Evolutionary conservation across 2,797 vertebrate genomes (phyloP).

Genomic region (Sylvilagus floridanus): DNA sequence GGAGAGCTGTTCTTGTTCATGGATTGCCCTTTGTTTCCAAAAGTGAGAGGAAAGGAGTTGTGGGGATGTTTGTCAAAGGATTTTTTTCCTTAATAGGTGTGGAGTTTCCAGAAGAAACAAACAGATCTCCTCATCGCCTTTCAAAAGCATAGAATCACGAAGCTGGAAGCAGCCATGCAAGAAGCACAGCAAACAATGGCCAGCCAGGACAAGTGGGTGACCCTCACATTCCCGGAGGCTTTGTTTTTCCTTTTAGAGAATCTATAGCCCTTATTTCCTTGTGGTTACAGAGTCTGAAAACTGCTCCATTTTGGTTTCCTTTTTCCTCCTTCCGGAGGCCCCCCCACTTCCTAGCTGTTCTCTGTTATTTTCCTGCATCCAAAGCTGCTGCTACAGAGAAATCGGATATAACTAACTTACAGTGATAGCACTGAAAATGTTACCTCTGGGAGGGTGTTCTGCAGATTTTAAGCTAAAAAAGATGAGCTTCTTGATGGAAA

Average conservation of each 20-base stretch:
- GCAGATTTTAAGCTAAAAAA: conserved; percentile 58
- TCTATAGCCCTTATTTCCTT: conserved; percentile 1
- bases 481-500: conserved; percentile 43
- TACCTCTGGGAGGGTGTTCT: conserved; percentile 35
- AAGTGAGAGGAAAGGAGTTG: conserved; percentile 24
- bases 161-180: conserved; percentile 89
- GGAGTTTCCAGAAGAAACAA: conserved; percentile 91
- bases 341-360: conserved; percentile 36
- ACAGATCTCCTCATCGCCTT: conserved; percentile 89
- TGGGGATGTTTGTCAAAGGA: conserved; percentile 17
- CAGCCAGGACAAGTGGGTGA: conserved; percentile 84
- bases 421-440: conserved; percentile 38
- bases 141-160: conserved; percentile 89
- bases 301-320: conserved; percentile 28
- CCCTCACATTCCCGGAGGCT: background rate
- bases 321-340: conserved; percentile 14
- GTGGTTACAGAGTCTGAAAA: conserved; percentile 36
- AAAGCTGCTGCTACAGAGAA: conserved; percentile 21
- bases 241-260: conserved; percentile 33
- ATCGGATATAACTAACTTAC: background rate
- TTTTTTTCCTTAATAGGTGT: conserved; percentile 88
- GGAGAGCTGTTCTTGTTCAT: background rate
- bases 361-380: background rate
- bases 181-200: conserved; percentile 83
- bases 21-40: conserved; percentile 51